A percentile compares a stretch with the other conserved stretches of the same genome.
phyloP scores from a whole-genome alignment of 2,797 vertebrate species.

The Lycodopsis pacificus region DNA sequence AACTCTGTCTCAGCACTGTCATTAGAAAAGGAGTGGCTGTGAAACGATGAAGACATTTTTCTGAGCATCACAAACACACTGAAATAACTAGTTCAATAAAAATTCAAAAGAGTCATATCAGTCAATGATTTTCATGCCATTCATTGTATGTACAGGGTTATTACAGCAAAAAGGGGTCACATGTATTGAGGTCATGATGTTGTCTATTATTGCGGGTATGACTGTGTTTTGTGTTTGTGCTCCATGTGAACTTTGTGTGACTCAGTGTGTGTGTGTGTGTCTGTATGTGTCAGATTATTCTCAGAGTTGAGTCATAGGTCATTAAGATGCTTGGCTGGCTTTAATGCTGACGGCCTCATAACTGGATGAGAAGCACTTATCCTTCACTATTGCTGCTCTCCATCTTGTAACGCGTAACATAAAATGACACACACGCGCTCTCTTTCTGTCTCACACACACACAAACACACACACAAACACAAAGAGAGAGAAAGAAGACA shows the following conservation, averaged over 20 bases:
- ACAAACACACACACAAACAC: slow-evolving; percentile 12
- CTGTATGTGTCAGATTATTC: slow-evolving; percentile 35
- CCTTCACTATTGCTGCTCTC: slow-evolving; percentile 58
- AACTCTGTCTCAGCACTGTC: too few species aligned
- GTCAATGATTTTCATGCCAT: neutral
- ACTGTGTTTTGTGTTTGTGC: slow-evolving; percentile 26
- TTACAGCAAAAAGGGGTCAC: neutral
- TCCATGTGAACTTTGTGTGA: slow-evolving; percentile 42
- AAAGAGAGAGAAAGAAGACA: slow-evolving; percentile 9
- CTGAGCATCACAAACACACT: neutral
- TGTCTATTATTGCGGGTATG: slow-evolving; percentile 1
- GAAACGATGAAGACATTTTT: neutral
- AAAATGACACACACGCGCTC: slow-evolving; percentile 16
- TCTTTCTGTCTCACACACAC: slow-evolving; percentile 7
- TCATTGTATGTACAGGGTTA: neutral
- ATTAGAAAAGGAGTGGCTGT: neutral
- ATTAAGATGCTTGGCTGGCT: slow-evolving; percentile 71
- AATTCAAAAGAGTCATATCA: neutral
- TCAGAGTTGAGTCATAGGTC: slow-evolving; percentile 68
- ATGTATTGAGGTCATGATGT: neutral
- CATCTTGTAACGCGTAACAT: slow-evolving; percentile 37
- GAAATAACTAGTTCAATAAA: neutral
- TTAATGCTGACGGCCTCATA: slow-evolving; percentile 68
- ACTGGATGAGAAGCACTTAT: slow-evolving; percentile 66
- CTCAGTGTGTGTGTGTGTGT: slow-evolving; percentile 1